A percentile compares a stretch with the other conserved stretches of the same genome.
Conservation (phyloP, 2,797 vertebrate species). For the Cetoscarus ocellatus region DNA sequence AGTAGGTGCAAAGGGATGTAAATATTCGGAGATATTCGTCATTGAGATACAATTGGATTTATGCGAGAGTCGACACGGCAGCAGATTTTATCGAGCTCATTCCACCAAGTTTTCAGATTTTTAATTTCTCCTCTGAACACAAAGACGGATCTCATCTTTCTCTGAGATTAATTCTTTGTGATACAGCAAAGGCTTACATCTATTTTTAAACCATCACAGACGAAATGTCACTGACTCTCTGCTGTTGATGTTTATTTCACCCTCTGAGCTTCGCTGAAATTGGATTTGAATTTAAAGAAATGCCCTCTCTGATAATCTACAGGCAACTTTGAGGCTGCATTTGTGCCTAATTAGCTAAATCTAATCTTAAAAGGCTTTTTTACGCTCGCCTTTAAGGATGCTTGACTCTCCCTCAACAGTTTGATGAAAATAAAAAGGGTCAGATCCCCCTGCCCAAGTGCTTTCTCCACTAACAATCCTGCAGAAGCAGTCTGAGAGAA, state of each 20-base stretch:
- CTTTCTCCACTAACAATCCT: constrained; percentile 6
- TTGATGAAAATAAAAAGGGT: constrained; percentile 2
- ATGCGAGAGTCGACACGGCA: neutral
- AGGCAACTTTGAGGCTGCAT: neutral
- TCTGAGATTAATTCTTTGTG: constrained; percentile 8
- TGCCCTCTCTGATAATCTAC: neutral
- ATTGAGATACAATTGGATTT: constrained; percentile 36
- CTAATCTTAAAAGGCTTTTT: neutral
- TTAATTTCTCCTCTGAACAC: constrained; percentile 23
- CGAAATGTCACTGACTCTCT: neutral
- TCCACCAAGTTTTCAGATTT: constrained; percentile 8
- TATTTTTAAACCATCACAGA: constrained; percentile 28
- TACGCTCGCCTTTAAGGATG: neutral
- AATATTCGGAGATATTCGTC: constrained; percentile 29
- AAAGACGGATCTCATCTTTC: constrained; percentile 5
- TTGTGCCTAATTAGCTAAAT: constrained; percentile 1
- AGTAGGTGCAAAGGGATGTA: constrained; percentile 36
- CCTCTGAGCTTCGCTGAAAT: neutral
- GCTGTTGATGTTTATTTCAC: constrained; percentile 2
- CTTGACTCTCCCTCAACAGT: neutral
- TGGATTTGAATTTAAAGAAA: neutral
- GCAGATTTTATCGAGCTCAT: constrained; percentile 15
- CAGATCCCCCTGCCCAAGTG: neutral
- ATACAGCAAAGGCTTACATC: constrained; percentile 7
- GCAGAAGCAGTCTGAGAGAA: constrained; percentile 6